Evolutionary conservation across 1,140 invertebrate genomes (phyloP).

Genomic region (Trissolcus basalis): DNA sequence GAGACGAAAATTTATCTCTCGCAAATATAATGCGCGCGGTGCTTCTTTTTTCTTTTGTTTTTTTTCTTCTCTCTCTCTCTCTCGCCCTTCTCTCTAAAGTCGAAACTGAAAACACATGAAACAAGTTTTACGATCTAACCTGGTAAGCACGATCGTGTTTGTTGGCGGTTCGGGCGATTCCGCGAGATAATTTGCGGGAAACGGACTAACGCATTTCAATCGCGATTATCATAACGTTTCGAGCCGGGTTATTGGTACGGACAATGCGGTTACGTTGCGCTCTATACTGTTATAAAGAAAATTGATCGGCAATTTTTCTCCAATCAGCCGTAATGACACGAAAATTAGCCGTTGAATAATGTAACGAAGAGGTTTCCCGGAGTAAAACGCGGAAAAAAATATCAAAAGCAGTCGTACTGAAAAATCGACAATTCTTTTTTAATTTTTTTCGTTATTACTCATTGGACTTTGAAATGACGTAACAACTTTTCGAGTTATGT

Average conservation of each 20-base stretch:
- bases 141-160: constrained; percentile 22
- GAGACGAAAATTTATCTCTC: constrained; percentile 25
- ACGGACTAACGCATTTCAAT: constrained; percentile 35
- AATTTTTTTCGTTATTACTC: neutral
- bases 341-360: constrained; percentile 21
- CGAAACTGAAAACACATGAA: constrained; percentile 30
- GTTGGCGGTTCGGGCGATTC: constrained; percentile 25
- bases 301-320: constrained; percentile 31
- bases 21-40: constrained; percentile 17
- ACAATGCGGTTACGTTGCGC: constrained; percentile 18
- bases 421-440: neutral
- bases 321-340: constrained; percentile 21
- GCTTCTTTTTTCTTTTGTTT: no score
- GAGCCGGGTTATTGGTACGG: constrained; percentile 20
- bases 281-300: constrained; percentile 36
- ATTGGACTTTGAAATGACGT: neutral
- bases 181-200: constrained; percentile 40
- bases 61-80: no score
- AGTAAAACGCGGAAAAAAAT: constrained; percentile 8
- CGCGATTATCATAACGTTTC: constrained; percentile 37
- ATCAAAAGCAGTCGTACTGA: no score
- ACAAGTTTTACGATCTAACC: constrained; percentile 33
- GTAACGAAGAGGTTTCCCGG: constrained; percentile 2
- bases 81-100: no score
- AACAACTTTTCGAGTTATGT: neutral